Evolutionary conservation across 2,888 invertebrate species (phyloP), one percentile per base, ranked within the genome.

Genomic region (Petrolisthes manimaculis): DNA sequence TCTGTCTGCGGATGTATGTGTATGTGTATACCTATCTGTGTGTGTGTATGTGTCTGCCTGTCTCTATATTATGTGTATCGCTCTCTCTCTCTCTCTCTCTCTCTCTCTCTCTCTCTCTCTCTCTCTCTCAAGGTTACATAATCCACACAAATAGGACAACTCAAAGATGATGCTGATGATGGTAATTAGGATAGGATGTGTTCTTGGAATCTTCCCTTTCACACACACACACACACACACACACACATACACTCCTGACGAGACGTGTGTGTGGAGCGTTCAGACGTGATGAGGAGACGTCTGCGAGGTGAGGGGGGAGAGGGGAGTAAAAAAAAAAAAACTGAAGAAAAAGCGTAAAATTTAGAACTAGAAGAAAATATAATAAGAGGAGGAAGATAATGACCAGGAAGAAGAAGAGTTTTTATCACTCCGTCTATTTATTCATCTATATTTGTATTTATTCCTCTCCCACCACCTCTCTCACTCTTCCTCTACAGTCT

Each of bases 1-100:
- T 77, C 79, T 86, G 86, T 79, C 61, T 85, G 80, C 71, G 80
- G 69, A 67, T 69, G 69, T 61, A 0, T 86, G 71, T 80, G 80
- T 80, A 55, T 80, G 80, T 80, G 80, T 80, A 55, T 80, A 55
- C 55, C 54, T 80, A 55, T 80, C 54, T 80, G 80, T 54, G 80
- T 80, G 80, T 80, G 56, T 56, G 80, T 80, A 55, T 80, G 80
- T 80, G 80, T 80, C 54, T 80, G 80, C 55, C 54, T 80, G 80
- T 80, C 54, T 80, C 54, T 54, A 54, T 80, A 54, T 80, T 51
- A 24, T 51, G 37, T 51, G 37, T 51, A 24, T 51, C 54, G 55
- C 54, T n/a, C n/a, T n/a, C n/a, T n/a, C n/a, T n/a, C n/a, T n/a
- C n/a, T n/a, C n/a, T n/a, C n/a, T n/a, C n/a, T n/a, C n/a, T n/a